phyloP scores from a whole-genome alignment of 2,113 vertebrate genomes.

The Enhydra lutris region DNA sequence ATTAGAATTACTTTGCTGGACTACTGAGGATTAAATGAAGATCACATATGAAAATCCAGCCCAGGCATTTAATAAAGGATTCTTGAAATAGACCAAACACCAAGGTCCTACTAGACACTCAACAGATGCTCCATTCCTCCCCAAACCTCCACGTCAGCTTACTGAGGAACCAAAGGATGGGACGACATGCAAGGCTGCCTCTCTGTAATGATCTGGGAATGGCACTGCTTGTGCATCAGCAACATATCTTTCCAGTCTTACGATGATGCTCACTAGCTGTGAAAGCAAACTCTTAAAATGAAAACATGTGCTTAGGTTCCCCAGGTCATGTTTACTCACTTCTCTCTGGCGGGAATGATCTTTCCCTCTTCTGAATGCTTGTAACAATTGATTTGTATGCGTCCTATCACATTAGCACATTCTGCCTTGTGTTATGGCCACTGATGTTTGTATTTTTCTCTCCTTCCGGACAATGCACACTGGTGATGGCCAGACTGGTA shows the following conservation, averaged over 20 bases:
- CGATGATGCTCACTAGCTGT: constrained; percentile 12
- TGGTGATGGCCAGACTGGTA: background rate
- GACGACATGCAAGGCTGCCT: background rate
- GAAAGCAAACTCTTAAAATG: constrained; percentile 45
- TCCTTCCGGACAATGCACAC: background rate
- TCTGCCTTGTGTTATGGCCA: background rate
- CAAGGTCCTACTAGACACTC: background rate
- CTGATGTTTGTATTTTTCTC: background rate
- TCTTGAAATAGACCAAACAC: background rate
- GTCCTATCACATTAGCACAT: constrained; percentile 9
- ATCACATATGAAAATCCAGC: background rate
- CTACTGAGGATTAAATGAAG: background rate
- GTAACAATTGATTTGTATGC: background rate
- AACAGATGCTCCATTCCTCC: background rate
- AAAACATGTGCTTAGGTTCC: constrained; percentile 36
- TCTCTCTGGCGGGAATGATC: constrained; percentile 2
- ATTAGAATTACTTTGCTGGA: background rate
- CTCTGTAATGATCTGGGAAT: background rate
- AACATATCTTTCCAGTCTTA: constrained; percentile 46
- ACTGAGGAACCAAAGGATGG: background rate
- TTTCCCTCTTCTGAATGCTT: constrained; percentile 35
- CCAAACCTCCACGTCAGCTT: background rate
- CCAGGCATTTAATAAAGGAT: background rate
- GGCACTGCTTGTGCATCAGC: background rate
- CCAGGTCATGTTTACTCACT: constrained; percentile 36